A percentile compares a stretch with the other conserved stretches of the same genome.
These are phyloP conservation scores for Loris lydekkerianus DNA, from an alignment of 2,797 vertebrate species.

Conservation along the genomic window DNA sequence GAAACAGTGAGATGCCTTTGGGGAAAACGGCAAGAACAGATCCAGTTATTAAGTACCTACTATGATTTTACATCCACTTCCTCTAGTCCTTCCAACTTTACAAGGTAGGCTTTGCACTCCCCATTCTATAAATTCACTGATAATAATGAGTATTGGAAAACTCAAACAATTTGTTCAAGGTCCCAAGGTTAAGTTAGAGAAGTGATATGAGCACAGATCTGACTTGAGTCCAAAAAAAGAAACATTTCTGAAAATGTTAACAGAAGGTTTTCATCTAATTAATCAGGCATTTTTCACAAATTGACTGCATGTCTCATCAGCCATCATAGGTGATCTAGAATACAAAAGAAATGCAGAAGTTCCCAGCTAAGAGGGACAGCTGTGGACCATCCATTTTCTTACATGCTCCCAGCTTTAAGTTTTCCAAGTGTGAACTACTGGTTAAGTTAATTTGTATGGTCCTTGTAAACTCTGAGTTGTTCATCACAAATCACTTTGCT, in stretches of 20 bases:
- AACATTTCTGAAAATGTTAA: constrained; percentile 6
- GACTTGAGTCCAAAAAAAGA: not conserved
- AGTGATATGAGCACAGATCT: not conserved
- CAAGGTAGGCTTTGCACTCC: not conserved
- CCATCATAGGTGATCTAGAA: not conserved
- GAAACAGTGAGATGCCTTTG: not conserved
- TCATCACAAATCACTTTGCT: not conserved
- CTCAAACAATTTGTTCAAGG: not conserved
- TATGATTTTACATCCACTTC: not conserved
- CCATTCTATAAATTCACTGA: not conserved
- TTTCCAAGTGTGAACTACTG: not conserved
- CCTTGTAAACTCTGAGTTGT: not conserved
- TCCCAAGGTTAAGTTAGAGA: not conserved
- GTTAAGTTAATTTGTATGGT: not conserved
- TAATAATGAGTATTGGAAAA: not conserved
- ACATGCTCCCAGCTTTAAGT: not conserved
- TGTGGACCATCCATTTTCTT: not conserved
- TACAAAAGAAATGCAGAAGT: not conserved
- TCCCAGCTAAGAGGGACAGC: not conserved
- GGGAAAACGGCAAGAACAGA: not conserved
- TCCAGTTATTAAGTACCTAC: not conserved
- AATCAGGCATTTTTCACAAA: not conserved
- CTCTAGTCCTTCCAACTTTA: not conserved
- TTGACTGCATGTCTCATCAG: not conserved
- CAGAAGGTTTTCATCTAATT: not conserved